phyloP scores from a whole-genome alignment of 2,888 invertebrate species.

The Caenorhabditis plicata region DNA sequence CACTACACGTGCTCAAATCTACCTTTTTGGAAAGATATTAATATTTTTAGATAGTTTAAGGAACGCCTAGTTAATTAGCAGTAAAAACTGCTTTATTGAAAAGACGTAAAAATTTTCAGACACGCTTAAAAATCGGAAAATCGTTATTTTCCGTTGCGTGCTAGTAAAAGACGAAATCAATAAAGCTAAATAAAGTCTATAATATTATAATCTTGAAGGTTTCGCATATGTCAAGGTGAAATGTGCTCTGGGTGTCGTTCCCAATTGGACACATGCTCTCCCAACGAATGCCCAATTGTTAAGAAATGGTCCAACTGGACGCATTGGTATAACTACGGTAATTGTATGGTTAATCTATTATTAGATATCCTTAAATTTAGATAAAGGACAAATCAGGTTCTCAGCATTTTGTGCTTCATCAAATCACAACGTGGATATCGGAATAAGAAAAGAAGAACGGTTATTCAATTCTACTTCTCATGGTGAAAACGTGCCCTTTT shows the following conservation, averaged over 20 bases:
- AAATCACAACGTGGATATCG: conserved; percentile 10
- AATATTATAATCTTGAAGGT: conserved; percentile 6
- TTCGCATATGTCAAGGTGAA: conserved; percentile 15
- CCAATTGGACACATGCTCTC: conserved; percentile 3
- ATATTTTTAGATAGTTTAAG: too few species aligned
- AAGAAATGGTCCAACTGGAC: conserved; percentile 26
- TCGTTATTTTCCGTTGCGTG: not conserved
- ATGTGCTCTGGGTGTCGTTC: conserved; percentile 24
- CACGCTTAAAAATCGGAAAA: not conserved
- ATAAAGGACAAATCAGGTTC: conserved; percentile 9
- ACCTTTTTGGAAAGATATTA: too few species aligned
- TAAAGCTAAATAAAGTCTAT: not conserved
- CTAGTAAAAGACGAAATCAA: not conserved
- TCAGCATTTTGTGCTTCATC: conserved; percentile 16
- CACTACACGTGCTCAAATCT: too few species aligned
- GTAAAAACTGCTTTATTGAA: too few species aligned
- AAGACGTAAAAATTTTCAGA: too few species aligned
- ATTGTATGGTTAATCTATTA: not conserved
- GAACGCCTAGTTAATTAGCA: too few species aligned
- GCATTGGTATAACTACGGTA: conserved; percentile 18
- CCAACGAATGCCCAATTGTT: conserved; percentile 9
- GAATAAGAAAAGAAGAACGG: conserved; percentile 8
- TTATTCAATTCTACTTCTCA: too few species aligned
- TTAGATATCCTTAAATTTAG: conserved; percentile 1
- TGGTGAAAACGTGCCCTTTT: too few species aligned